Base-by-base conservation (phyloP, 2,797 vertebrate genomes). In the Pogoniulus pusillus region DNA sequence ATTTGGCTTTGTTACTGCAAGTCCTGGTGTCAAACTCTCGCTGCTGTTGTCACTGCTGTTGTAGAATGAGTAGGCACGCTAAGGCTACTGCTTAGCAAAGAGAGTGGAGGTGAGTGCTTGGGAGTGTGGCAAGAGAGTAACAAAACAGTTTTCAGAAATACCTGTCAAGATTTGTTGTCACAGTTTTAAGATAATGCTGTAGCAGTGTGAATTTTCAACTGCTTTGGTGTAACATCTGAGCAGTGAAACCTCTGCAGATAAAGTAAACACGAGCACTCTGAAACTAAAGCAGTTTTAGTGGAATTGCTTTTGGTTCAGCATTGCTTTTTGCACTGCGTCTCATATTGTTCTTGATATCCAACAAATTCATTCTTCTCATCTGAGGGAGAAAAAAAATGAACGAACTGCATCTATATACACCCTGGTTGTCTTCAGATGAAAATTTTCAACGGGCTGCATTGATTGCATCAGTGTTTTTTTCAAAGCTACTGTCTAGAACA, bases 41-140 rank as follows among this genome's bases (percentile, higher is more conserved):
- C 59, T 26, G 43, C 49, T 74, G 7, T 23, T 35, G 53, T 55
- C 47, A 19, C 59, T 26, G 43, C 49, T 74, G 7, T 53, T 80
- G 11, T 0, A 7, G 39, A 70, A 47, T 1, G 4, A 32, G n/a
- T 19, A 55, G 63, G 77, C 32, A 37, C 23, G 26, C 1, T 2
- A 34, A 57, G 53, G 58, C 58, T 82, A 45, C 76, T 82, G 62
- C 54, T 53, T 41, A 53, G 57, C 32, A 64, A 30, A 81, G 65
- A 73, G 22, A 23, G 10, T 68, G n/a, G 27, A 29, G 54, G 85
- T 29, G 12, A 60, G 43, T 27, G 49, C 55, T 78, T 34, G 47
- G 26, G 13, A 45, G n/a, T 9, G 15, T 82, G 32, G 18, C 2
- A 51, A 87, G 63, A 32, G 51, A 73, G 58, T 64, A 65, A 85